These are phyloP conservation scores for Ceratotherium simum DNA, from an alignment of 2,113 vertebrate genomes.

Conservation along the genomic window DNA sequence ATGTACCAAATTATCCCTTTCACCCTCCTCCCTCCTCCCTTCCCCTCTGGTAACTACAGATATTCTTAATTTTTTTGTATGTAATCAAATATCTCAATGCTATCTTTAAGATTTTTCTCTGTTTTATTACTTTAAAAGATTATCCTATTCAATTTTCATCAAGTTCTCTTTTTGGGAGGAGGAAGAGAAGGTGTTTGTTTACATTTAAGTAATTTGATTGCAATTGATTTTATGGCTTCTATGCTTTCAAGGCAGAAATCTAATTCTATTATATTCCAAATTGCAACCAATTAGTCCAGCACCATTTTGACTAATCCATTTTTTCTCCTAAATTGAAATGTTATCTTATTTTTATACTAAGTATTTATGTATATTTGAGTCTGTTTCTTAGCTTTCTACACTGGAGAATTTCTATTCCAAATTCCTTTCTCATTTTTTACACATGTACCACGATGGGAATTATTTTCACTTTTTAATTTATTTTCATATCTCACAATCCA, in stretches of 20 bases:
- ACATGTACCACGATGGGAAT: neutral
- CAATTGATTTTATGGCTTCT: neutral
- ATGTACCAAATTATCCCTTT: no score
- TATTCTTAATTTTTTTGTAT: neutral
- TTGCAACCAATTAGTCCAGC: neutral
- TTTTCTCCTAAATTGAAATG: neutral
- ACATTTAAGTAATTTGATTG: neutral
- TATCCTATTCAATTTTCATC: neutral
- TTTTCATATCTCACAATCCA: neutral
- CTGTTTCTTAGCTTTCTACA: neutral
- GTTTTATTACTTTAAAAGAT: neutral
- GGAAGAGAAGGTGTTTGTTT: neutral
- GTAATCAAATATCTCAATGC: neutral
- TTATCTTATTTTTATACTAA: neutral
- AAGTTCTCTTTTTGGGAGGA: neutral
- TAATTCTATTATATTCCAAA: neutral
- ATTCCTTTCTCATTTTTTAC: neutral
- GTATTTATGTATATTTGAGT: neutral
- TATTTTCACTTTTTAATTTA: neutral
- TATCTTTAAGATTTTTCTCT: neutral
- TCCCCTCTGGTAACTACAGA: no score
- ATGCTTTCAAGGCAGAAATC: neutral
- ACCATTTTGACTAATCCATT: neutral
- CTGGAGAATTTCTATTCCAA: neutral
- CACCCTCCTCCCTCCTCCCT: no score